Conservation (phyloP, 2,113 vertebrate species). For the Isurus oxyrinchus region DNA sequence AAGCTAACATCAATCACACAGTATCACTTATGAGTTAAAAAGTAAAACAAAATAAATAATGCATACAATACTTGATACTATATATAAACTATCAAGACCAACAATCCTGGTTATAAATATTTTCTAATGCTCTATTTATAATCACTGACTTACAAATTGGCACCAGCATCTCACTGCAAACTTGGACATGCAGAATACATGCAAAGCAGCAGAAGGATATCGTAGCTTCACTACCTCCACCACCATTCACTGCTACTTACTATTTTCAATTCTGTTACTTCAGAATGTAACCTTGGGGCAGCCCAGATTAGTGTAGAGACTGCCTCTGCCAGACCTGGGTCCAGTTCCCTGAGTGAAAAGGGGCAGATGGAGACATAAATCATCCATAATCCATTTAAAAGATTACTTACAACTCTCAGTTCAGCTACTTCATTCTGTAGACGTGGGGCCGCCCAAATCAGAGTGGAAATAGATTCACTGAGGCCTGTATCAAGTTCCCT, state of each 20-base stretch:
- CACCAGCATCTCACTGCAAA: not conserved
- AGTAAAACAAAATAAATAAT: not conserved
- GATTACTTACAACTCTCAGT: slow-evolving; percentile 36
- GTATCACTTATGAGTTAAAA: not conserved
- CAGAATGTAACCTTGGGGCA: slow-evolving; percentile 84
- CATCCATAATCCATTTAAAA: not conserved
- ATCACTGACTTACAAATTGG: not conserved
- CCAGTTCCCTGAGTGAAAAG: slow-evolving; percentile 70
- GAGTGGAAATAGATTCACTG: slow-evolving; percentile 37
- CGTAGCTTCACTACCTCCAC: not conserved
- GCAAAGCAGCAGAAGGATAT: not conserved
- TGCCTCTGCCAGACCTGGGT: slow-evolving; percentile 88
- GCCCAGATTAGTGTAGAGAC: slow-evolving; percentile 96
- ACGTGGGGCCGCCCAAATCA: slow-evolving; percentile 40
- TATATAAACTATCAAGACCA: not conserved
- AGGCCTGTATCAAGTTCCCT: slow-evolving; percentile 39
- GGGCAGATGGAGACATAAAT: slow-evolving; percentile 3
- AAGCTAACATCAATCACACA: not conserved
- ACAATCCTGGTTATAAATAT: not conserved
- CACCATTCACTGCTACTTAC: slow-evolving; percentile 60
- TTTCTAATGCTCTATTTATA: not conserved
- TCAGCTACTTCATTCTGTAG: slow-evolving; percentile 38
- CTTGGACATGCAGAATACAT: not conserved
- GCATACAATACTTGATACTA: not conserved
- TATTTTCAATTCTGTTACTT: slow-evolving; percentile 84